A percentile compares a stretch with the other conserved stretches of the same genome.
phyloP scores from a whole-genome alignment of 2,113 vertebrate genomes.

The Myiopsitta monachus region DNA sequence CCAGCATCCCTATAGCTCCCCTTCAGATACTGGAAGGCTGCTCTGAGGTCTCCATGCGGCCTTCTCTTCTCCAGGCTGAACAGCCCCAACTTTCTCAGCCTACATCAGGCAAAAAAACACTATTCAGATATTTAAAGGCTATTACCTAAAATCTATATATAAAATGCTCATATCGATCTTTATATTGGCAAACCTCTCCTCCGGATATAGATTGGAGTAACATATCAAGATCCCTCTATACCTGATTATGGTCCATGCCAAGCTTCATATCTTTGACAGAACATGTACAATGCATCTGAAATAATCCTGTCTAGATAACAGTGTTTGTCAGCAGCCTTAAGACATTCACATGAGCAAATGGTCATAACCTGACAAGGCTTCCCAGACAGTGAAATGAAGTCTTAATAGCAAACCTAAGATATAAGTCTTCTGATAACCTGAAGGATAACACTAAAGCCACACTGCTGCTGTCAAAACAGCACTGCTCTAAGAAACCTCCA shows the following conservation, averaged over 20 bases:
- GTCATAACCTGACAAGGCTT: constrained; percentile 24
- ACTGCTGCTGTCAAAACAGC: neutral
- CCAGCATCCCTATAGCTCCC: no score
- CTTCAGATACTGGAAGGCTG: no score
- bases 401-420: neutral
- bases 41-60: no score
- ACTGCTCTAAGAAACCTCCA: neutral
- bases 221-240: neutral
- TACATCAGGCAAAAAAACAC: neutral
- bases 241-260: neutral
- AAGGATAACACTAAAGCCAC: neutral
- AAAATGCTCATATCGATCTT: neutral
- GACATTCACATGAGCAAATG: neutral
- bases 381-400: constrained; percentile 7
- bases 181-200: neutral
- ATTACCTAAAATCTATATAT: neutral
- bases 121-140: neutral
- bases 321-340: neutral
- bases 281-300: neutral
- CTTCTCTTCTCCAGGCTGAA: no score
- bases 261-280: neutral
- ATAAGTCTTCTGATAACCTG: neutral
- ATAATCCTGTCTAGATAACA: neutral
- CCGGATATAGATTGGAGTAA: neutral
- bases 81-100: no score